Evolutionary conservation across 2,113 vertebrate genomes (phyloP), one percentile per base, ranked within the genome.

Genomic region (Labeo rohita): DNA sequence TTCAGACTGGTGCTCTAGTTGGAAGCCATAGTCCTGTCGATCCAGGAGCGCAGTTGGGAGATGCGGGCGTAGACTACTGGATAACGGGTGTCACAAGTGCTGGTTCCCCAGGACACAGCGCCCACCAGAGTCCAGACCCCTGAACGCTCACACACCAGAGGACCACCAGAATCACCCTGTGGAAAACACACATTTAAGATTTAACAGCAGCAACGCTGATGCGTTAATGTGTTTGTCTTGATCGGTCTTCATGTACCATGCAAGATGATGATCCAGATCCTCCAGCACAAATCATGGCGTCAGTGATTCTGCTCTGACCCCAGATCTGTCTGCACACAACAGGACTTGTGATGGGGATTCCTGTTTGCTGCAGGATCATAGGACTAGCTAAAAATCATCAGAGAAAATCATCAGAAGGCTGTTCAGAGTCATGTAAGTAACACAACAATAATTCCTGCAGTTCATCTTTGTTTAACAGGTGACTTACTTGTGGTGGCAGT

Each of bases 281-380:
- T 0, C 96, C 96, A 0, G 96, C 95, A 0, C 96, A 96, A 45
- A 96, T 45, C 95, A 96, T 96, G 8, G 74, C 0, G 0, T 92
- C 6, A 0, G 73, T 87, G 91, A 96, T 93, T 12, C 59, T 86
- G 84, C 0, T 91, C 49, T 54, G 49, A 1, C 93, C 94, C 95
- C 95, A 96, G 91, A 65, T 90, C 23, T 83, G 15, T 89, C 92
- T 90, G 91, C 95, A 96, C 0, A 92, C 5, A 0, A 56, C 0
- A 3, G 92, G 94, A 90, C 93, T 95, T 59, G 95, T 85, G 2
- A 96, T 91, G 73, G 96, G 95, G 81, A 96, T 90, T 18, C 92
- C 88, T 0, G 61, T 94, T 88, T 96, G 95, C 87, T 95, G 94
- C 54, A 87, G 63, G 54, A 8, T 13, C 15, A 45, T 0, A 78